A percentile compares a stretch with the other conserved stretches of the same genome.
Conservation (phyloP, 1,140 invertebrate genomes). For the Drosophila watanabei region DNA sequence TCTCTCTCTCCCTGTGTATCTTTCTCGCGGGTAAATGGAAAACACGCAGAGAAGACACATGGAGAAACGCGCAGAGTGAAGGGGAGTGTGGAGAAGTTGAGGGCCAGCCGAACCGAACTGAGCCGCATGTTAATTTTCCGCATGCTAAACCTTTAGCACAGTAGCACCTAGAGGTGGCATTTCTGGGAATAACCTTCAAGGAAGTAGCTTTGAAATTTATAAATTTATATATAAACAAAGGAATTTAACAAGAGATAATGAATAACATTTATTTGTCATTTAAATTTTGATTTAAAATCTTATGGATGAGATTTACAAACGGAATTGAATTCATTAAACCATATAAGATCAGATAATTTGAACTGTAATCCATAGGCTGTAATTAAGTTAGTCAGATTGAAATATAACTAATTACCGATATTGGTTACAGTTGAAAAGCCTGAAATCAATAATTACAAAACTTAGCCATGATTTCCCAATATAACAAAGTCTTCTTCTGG, state of each 20-base stretch:
- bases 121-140: conserved; percentile 83
- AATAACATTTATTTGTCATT: no score
- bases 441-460: background rate
- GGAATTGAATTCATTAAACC: background rate
- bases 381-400: background rate
- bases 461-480: no score
- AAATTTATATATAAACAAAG: background rate
- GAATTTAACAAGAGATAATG: no score
- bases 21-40: conserved; percentile 36
- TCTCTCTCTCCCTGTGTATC: conserved; percentile 13
- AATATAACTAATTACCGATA: background rate
- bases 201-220: background rate
- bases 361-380: background rate
- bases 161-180: conserved; percentile 62
- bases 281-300: no score
- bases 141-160: conserved; percentile 84
- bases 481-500: no score
- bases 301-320: no score
- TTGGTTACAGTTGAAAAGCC: background rate
- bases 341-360: background rate
- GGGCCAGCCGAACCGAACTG: conserved; percentile 38
- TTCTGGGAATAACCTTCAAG: background rate
- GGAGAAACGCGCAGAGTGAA: conserved; percentile 3
- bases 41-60: conserved; percentile 48
- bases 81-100: conserved; percentile 30